Base-by-base conservation (phyloP, 2,888 invertebrate species). In the Myopa tessellatipennis region DNA sequence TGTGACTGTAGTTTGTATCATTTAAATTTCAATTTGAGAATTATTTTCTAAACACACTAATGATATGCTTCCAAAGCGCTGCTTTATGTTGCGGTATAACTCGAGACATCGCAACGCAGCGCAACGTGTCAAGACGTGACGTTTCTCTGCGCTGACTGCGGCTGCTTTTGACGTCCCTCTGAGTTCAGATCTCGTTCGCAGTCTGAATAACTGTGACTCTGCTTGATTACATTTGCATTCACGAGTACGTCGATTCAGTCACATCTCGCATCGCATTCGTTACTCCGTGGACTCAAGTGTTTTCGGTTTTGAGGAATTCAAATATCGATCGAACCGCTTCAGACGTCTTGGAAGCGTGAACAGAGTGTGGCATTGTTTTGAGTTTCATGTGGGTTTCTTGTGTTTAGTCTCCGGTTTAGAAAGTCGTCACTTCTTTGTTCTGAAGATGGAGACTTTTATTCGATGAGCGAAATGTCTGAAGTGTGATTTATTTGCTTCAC, bases 61-160 rank as follows among this genome's bases (percentile, higher is more conserved):
- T 69, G 26, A 69, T 26, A 26, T 50, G 18, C 26, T 69, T 69
- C 12, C 69, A 26, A 18, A 69, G 69, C 45, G 69, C 50, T 69
- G 50, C 69, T 26, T 69, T 69, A 50, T 50, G 69, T n/a, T 69
- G 69, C 12, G 69, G 50, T 50, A 6, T 14, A 69, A 45, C 45
- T 6, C 45, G 7, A 1, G 45, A 8, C 45, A 45, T 45, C 45
- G 45, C 6, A 45, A 45, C 45, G 45, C 45, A 8, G 45, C 45
- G 10, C 45, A 45, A 8, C 45, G 7, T 45, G 45, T 6, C 45
- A 45, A 1, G 10, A 8, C 2, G 1, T 45, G 45, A 45, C 45
- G 45, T 45, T 45, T 45, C 7, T 45, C 45, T 45, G 45, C 45
- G 45, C 18, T 69, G 68, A 40, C n/a, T 40, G 18, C 45, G 26